Conservation (phyloP, 2,113 vertebrate genomes). For the Entosphenus tridentatus region DNA sequence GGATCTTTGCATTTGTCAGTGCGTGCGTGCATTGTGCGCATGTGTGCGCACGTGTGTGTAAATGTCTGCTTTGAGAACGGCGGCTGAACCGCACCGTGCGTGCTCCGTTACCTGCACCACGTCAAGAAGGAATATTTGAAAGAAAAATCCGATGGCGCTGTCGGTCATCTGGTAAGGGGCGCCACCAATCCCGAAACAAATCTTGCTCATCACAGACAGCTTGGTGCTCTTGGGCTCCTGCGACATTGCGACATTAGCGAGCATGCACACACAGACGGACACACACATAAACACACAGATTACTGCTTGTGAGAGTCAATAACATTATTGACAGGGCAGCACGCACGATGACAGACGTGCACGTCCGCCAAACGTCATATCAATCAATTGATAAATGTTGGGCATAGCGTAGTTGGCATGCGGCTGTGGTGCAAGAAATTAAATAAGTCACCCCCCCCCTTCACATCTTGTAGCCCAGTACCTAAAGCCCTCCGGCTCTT, state of each 20-base stretch:
- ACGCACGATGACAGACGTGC: neutral
- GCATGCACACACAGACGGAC: neutral
- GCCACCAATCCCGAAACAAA: neutral
- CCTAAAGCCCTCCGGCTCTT: too few species aligned
- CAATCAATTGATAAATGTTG: too few species aligned
- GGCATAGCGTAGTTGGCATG: too few species aligned
- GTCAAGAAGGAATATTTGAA: constrained; percentile 3
- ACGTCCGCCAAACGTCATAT: too few species aligned
- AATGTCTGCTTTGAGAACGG: neutral
- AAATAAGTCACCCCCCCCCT: too few species aligned
- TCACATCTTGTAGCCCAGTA: too few species aligned
- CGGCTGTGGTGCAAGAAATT: too few species aligned
- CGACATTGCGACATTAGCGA: neutral
- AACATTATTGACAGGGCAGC: neutral
- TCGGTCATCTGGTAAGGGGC: constrained; percentile 3
- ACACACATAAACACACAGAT: neutral
- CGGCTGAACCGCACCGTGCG: neutral
- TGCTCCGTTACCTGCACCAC: neutral
- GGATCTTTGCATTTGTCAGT: too few species aligned
- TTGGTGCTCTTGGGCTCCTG: neutral
- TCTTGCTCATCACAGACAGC: neutral
- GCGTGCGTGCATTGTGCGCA: neutral
- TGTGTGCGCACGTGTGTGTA: neutral
- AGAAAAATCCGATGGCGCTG: constrained; percentile 2
- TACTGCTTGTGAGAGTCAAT: neutral